Evolutionary conservation across 2,113 vertebrate genomes (phyloP).

Genomic region (Scartelaos histophorus): DNA sequence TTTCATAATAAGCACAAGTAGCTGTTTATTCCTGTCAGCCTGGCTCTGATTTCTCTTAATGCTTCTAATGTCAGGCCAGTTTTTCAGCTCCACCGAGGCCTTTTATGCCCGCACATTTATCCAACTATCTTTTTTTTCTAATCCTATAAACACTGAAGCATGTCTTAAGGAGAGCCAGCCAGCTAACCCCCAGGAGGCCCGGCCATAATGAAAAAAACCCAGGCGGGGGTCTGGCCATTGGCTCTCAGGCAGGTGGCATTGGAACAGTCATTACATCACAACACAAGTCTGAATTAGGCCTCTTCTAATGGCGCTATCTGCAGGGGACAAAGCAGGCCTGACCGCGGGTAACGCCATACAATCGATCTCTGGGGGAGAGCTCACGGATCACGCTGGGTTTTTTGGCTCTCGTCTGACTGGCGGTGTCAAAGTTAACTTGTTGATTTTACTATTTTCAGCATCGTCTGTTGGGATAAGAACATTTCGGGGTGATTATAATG

Average conservation of each 20-base stretch:
- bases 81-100: conserved; percentile 53
- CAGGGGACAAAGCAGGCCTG: conserved; percentile 56
- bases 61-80: conserved; percentile 55
- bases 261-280: conserved; percentile 74
- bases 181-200: conserved; percentile 64
- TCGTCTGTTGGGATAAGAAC: neutral
- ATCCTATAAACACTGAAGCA: conserved; percentile 72
- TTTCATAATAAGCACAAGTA: neutral
- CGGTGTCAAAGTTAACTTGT: conserved; percentile 53
- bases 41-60: conserved; percentile 54
- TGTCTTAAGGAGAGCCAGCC: conserved; percentile 56
- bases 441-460: conserved; percentile 55
- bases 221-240: conserved; percentile 58
- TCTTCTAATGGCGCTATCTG: conserved; percentile 57
- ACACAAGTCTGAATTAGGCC: conserved; percentile 63
- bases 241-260: conserved; percentile 70
- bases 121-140: conserved; percentile 69
- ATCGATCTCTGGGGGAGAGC: conserved; percentile 60
- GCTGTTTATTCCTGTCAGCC: conserved; percentile 35
- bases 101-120: conserved; percentile 66
- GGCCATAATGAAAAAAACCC: conserved; percentile 71
- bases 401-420: conserved; percentile 51
- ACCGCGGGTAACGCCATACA: conserved; percentile 58
- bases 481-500: too few species aligned
- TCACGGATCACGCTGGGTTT: conserved; percentile 51